Conservation (phyloP, 2,797 vertebrate genomes). For the Etheostoma nigrum region DNA sequence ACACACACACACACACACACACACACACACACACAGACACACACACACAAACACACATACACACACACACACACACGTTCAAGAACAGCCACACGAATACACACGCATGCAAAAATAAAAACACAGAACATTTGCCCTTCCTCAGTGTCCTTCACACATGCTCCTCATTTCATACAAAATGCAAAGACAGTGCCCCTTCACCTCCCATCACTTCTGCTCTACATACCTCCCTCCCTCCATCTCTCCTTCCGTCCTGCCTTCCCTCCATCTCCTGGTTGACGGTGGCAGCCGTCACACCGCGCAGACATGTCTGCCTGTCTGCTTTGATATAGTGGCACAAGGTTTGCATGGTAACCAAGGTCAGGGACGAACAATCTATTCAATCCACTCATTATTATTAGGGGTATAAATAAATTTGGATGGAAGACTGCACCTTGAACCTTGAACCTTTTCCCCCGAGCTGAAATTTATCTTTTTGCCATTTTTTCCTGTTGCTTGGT, state of each 20-base stretch:
- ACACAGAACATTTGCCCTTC: conserved; percentile 27
- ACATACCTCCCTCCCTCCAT: conserved; percentile 31
- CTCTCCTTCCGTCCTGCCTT: conserved; percentile 15
- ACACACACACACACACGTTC: neutral
- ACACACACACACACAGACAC: neutral
- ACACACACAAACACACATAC: neutral
- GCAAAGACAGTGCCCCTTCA: conserved; percentile 77
- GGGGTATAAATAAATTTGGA: conserved; percentile 95
- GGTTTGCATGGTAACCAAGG: conserved; percentile 89
- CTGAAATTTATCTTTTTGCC: conserved; percentile 84
- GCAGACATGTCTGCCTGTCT: conserved; percentile 70
- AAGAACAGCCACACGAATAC: neutral
- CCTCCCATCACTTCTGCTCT: conserved; percentile 65
- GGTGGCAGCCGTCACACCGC: conserved; percentile 55
- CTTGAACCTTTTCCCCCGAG: conserved; percentile 89
- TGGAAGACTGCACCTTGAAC: conserved; percentile 91
- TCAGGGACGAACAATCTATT: conserved; percentile 90
- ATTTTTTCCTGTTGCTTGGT: conserved; percentile 65
- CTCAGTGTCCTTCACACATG: conserved; percentile 81
- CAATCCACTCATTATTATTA: conserved; percentile 94
- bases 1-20: neutral
- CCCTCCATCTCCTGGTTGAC: conserved; percentile 21
- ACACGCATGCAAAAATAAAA: conserved; percentile 28
- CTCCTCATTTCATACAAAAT: conserved; percentile 87
- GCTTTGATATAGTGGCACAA: conserved; percentile 81